Percentiles rank a stretch among this genome's conserved stretches.
Evolutionary conservation across 2,888 invertebrate species (phyloP).

Genomic region (Rugalucina vietnamica): DNA sequence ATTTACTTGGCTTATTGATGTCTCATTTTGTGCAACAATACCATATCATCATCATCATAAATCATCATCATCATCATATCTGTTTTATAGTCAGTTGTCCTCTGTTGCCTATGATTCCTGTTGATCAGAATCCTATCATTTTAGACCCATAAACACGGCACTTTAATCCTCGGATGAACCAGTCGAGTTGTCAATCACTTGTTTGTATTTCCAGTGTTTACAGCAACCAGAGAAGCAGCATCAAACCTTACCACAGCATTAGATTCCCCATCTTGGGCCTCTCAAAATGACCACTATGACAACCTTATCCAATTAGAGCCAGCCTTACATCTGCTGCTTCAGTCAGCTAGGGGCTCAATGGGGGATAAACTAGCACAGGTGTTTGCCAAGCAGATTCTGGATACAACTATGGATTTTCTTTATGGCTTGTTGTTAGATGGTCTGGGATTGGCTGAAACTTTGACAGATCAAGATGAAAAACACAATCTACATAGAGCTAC

Average conservation of each 20-base stretch:
- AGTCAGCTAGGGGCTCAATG: constrained; percentile 68
- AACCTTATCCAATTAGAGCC: constrained; percentile 72
- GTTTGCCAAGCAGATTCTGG: constrained; percentile 76
- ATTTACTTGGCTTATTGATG: too few relatives aligned
- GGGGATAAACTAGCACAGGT: constrained; percentile 68
- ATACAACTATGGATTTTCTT: constrained; percentile 73
- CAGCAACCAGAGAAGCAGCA: constrained; percentile 26
- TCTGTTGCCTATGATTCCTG: too few relatives aligned
- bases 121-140: too few relatives aligned
- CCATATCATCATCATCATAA: too few relatives aligned
- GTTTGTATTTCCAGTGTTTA: constrained; percentile 62
- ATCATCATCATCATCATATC: too few relatives aligned
- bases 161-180: background rate
- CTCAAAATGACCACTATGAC: constrained; percentile 58
- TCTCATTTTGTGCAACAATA: too few relatives aligned
- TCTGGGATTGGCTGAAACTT: constrained; percentile 51
- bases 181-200: background rate
- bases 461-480: constrained; percentile 49
- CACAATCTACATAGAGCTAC: constrained; percentile 63
- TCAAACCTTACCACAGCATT: constrained; percentile 39
- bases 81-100: too few relatives aligned
- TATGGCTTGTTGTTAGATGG: constrained; percentile 74
- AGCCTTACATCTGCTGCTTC: constrained; percentile 71
- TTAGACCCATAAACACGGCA: too few relatives aligned
- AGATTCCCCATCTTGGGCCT: constrained; percentile 47